phyloP scores from a whole-genome alignment of 1,140 invertebrate species.

The Stenopsyche tienmushanensis region DNA sequence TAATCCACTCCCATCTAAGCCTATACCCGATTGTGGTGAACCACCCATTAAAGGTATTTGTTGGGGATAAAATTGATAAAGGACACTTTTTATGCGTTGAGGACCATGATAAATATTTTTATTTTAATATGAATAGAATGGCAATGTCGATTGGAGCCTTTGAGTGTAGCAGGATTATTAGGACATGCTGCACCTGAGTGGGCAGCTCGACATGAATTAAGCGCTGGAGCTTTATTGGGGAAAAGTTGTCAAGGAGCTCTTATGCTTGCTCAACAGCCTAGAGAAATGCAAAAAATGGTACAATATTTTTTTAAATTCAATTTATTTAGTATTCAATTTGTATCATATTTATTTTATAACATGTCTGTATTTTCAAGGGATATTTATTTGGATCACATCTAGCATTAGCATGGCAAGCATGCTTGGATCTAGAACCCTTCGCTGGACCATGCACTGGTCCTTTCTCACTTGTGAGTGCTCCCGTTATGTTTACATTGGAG shows the following conservation, averaged over 20 bases:
- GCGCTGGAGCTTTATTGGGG: slow-evolving; percentile 79
- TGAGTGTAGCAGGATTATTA: slow-evolving; percentile 60
- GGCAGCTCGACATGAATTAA: slow-evolving; percentile 79
- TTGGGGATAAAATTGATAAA: background rate
- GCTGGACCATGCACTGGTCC: slow-evolving; percentile 57
- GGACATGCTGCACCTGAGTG: slow-evolving; percentile 77
- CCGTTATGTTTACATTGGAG: slow-evolving; percentile 80
- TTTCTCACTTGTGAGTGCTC: slow-evolving; percentile 77
- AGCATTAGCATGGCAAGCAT: slow-evolving; percentile 88
- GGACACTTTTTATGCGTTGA: too few relatives aligned
- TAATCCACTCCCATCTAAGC: slow-evolving; percentile 73
- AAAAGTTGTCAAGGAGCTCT: slow-evolving; percentile 86
- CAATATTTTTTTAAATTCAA: background rate
- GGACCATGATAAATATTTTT: too few relatives aligned
- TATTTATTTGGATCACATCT: slow-evolving; percentile 91
- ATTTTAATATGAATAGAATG: slow-evolving; percentile 45
- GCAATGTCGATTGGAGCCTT: slow-evolving; percentile 56
- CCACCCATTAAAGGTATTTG: slow-evolving; percentile 31
- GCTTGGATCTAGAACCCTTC: slow-evolving; percentile 67
- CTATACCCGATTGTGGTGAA: slow-evolving; percentile 43
- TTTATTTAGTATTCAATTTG: background rate
- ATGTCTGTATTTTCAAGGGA: slow-evolving; percentile 55
- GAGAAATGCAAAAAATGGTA: slow-evolving; percentile 64
- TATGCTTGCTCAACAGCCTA: slow-evolving; percentile 76
- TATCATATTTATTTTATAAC: slow-evolving; percentile 6